phyloP scores from a whole-genome alignment of 2,888 invertebrate species.

The Abscondita cerata region DNA sequence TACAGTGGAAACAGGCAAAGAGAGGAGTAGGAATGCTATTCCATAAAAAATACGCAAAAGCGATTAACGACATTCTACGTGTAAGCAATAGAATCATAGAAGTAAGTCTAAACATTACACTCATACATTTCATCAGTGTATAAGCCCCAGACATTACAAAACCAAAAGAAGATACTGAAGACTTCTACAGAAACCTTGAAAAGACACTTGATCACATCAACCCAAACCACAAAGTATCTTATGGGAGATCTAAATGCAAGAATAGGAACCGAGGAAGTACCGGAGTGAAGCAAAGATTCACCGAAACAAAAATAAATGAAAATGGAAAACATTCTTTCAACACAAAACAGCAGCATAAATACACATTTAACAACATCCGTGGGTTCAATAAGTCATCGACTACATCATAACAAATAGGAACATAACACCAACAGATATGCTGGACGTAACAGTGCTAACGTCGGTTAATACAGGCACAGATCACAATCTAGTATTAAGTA shows the following conservation, averaged over 20 bases:
- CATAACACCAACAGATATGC: too few species aligned
- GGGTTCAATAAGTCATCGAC: too few species aligned
- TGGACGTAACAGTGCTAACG: too few species aligned
- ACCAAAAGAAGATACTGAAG: constrained; percentile 3
- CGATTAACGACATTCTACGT: constrained; percentile 1
- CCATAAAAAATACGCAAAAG: constrained; percentile 17
- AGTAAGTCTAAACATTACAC: background rate
- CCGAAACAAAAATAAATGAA: constrained; percentile 1
- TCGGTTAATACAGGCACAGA: too few species aligned
- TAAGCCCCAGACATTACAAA: constrained; percentile 2
- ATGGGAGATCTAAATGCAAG: background rate
- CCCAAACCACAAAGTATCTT: background rate
- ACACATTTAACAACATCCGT: too few species aligned
- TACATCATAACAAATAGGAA: too few species aligned
- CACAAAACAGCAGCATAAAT: too few species aligned
- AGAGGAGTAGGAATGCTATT: constrained; percentile 20
- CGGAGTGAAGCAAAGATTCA: constrained; percentile 8
- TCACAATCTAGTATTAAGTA: too few species aligned
- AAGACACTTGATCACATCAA: background rate
- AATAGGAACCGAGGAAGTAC: background rate
- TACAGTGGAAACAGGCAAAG: too few species aligned
- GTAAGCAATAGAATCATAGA: constrained; percentile 1
- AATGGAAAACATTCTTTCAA: constrained; percentile 4
- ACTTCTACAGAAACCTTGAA: constrained; percentile 5
- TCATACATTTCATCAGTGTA: background rate